phyloP scores from a whole-genome alignment of 2,113 vertebrate genomes.

The Ammospiza caudacuta region DNA sequence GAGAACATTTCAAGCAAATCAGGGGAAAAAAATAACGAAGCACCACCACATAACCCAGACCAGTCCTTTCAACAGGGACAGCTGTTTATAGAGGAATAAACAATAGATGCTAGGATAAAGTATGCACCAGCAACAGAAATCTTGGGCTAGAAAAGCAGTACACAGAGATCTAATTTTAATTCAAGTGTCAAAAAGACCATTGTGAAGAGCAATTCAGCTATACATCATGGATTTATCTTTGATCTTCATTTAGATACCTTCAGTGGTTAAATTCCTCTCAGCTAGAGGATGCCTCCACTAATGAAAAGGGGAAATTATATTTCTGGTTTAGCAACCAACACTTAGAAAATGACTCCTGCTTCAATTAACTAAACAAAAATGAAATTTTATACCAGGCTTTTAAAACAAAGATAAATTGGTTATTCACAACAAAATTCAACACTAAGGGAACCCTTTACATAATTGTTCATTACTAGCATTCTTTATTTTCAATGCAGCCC shows the following conservation, averaged over 20 bases:
- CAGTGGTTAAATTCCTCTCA: neutral
- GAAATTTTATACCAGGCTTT: neutral
- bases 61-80: neutral
- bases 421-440: neutral
- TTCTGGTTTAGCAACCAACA: neutral
- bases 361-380: neutral
- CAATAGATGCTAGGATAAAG: neutral
- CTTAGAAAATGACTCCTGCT: neutral
- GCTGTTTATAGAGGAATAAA: slow-evolving; percentile 25
- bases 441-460: neutral
- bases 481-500: neutral
- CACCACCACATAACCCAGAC: neutral
- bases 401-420: neutral
- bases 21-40: neutral
- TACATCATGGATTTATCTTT: neutral
- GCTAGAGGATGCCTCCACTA: neutral
- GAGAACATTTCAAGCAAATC: neutral
- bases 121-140: neutral
- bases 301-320: neutral
- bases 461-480: neutral
- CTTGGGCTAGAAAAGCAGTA: neutral
- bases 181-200: neutral
- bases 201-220: neutral
- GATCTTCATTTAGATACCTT: neutral
- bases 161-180: neutral